Evolutionary conservation across 2,888 invertebrate genomes (phyloP).

Genomic region (Ormyrus rosae): DNA sequence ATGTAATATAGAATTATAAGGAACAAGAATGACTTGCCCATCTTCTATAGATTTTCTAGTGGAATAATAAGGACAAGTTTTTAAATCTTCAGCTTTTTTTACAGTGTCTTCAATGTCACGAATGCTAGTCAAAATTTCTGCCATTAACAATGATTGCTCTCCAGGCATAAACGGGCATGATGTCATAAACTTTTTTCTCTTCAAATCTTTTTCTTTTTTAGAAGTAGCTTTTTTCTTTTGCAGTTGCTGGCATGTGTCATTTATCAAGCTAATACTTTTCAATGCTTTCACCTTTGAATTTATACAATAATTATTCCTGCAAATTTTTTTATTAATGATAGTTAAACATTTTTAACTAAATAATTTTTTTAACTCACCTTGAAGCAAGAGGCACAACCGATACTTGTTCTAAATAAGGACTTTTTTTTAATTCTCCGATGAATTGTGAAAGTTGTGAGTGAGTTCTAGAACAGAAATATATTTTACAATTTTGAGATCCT

Average conservation of each 20-base stretch:
- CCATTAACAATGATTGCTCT: conserved; percentile 79
- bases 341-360: conserved; percentile 7
- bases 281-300: conserved; percentile 87
- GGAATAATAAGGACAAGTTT: conserved; percentile 96
- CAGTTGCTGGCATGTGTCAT: conserved; percentile 92
- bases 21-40: conserved; percentile 88
- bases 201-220: conserved; percentile 80
- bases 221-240: conserved; percentile 81
- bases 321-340: conserved; percentile 41
- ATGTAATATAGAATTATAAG: conserved; percentile 89
- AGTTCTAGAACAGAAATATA: conserved; percentile 96
- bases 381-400: conserved; percentile 92
- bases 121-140: conserved; percentile 82
- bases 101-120: conserved; percentile 93
- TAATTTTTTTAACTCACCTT: conserved; percentile 74
- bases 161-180: conserved; percentile 81
- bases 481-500: conserved; percentile 78
- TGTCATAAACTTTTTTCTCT: conserved; percentile 80
- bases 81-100: conserved; percentile 80
- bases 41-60: conserved; percentile 87
- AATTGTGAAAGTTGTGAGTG: conserved; percentile 98
- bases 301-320: conserved; percentile 89
- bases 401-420: conserved; percentile 83
- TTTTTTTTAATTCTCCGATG: conserved; percentile 92
- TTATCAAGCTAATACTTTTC: conserved; percentile 87